Evolutionary conservation across 2,113 vertebrate species (phyloP), one percentile per base, ranked within the genome.

Genomic region (Brevimyrus niger): DNA sequence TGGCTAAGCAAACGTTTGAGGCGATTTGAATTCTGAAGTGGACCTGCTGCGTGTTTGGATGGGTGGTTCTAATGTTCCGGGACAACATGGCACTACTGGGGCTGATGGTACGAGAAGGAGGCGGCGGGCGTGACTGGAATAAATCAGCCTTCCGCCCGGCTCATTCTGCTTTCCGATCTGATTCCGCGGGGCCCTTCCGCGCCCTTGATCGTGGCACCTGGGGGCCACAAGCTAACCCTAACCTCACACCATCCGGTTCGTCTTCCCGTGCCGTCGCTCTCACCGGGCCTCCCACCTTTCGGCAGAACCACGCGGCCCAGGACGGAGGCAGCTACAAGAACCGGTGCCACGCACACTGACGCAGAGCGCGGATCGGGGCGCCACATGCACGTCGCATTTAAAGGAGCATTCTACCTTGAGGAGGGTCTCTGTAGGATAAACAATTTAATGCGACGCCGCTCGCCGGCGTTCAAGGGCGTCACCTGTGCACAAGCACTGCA

Each of bases 311-410:
- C 91, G 90, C 90, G 91, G 88, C 91, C 93, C 92, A 92, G 94
- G 93, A 92, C 92, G 92, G 94, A 95, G 94, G 94, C 93, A 95
- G 95, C 94, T 94, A 95, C 94, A 44, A 93, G 93, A 92, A 89
- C 90, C 89, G 89, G 92, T 91, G 94, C 92, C 95, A 93, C 93
- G 19, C 93, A 92, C 87, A 92, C 92, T 27, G 61, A 69, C 10
- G n/a, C n/a, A 31, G 61, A 4, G 27, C 10, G 10, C 4, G 61
- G 61, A 69, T 31, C 35, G 7, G 35, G 13, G 73, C 0, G 15
- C 11, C 38, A 38, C 69, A 19, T 17, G 73, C 69, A 76, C 4
- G 58, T 76, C 69, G 31, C 31, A 38, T 76, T 3, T 76, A 76
- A 76, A 38, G 69, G 13, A 38, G 69, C 69, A 76, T 13, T 76